Percentiles rank a stretch among this genome's conserved stretches.
Evolutionary conservation across 2,113 vertebrate genomes (phyloP).

Genomic region (Pandion haliaetus): DNA sequence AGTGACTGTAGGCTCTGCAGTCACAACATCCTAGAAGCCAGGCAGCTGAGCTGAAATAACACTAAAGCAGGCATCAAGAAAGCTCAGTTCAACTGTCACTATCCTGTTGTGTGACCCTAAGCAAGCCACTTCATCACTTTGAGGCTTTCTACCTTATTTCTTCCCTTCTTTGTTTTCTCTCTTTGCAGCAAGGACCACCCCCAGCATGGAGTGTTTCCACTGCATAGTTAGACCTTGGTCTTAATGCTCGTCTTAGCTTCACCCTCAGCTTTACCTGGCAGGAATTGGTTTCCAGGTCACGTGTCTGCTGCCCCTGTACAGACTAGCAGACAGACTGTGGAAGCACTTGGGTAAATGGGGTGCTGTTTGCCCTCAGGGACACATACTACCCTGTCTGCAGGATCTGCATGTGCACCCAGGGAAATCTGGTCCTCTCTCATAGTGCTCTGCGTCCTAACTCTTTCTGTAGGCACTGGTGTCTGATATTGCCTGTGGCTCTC

Average conservation of each 20-base stretch:
- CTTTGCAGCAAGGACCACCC: not conserved
- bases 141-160: not conserved
- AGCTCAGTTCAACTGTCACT: not conserved
- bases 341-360: not conserved
- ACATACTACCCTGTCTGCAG: not conserved
- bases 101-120: not conserved
- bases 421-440: not conserved
- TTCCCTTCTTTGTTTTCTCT: not conserved
- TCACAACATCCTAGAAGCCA: not conserved
- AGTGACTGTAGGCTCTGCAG: constrained; percentile 20
- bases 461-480: not conserved
- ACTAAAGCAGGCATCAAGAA: not conserved
- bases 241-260: not conserved
- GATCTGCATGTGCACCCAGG: not conserved
- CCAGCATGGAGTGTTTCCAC: not conserved
- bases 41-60: not conserved
- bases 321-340: not conserved
- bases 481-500: not conserved
- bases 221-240: not conserved
- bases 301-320: not conserved
- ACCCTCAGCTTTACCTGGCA: not conserved
- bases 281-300: not conserved
- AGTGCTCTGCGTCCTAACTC: not conserved
- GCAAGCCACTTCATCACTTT: not conserved
- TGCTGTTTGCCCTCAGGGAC: not conserved